Base-by-base conservation (phyloP, 2,113 vertebrate genomes). In the Petromus typicus region DNA sequence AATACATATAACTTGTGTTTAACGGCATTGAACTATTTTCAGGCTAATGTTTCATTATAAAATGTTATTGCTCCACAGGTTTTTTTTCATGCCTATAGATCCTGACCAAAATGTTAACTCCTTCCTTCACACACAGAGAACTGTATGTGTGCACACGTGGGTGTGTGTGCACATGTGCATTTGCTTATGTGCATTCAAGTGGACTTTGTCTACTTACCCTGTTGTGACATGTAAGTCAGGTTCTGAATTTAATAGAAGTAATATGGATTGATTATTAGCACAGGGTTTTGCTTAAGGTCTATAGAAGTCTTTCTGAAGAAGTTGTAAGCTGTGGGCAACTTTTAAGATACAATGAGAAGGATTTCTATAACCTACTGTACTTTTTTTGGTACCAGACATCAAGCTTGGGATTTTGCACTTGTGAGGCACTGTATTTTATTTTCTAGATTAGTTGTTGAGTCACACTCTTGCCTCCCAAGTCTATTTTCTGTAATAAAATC, bases 211-310 rank as follows among this genome's bases (percentile, higher is more conserved):
- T 79, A 75, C n/a, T 59, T 63, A 54, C 59, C 64, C 54, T 59
- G 85, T 67, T 64, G 69, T 23, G 32, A 61, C 45, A 34, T 40
- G 43, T 40, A 37, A 69, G 78, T 66, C 79, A 32, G 57, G 43
- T 57, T 86, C 17, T 64, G 90, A 92, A 78, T 87, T 79, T 82
- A 95, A 93, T 69, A 48, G 71, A 71, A 97, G 81, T 43, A 93
- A 95, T 91, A 91, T 71, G 89, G 67, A 13, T 63, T 93, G 86
- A 30, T 76, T 69, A 57, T 73, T 67, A 92, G 83, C 79, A 67
- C 32, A 71, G 25, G 83, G 59, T 10, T 69, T 76, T 67, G 64
- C 85, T 57, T 59, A 90, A 59, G 45, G 59, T 71, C 82, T 69
- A 32, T 0, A 4, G 66, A 34, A 34, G 37, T 63, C 59, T 63